Percentiles rank a stretch among this genome's conserved stretches.
Conservation (phyloP, 2,113 vertebrate species). For the Siniperca knerii region DNA sequence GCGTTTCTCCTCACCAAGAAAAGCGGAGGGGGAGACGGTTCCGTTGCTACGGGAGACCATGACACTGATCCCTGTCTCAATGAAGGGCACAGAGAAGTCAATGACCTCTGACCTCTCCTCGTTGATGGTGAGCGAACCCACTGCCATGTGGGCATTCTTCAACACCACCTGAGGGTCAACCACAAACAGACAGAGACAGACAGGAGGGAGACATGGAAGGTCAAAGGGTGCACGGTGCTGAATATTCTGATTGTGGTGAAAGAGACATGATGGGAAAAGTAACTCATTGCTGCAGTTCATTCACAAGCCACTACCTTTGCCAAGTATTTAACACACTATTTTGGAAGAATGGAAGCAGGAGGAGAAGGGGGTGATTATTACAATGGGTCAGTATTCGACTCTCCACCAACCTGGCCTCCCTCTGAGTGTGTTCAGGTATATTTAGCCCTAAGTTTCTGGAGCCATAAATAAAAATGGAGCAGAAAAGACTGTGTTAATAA, state of each 20-base stretch:
- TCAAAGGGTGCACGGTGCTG: conserved; percentile 2
- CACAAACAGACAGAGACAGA: conserved; percentile 17
- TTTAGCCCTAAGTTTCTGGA: conserved; percentile 68
- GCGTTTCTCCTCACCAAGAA: conserved; percentile 88
- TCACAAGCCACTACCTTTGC: neutral
- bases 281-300: conserved; percentile 1
- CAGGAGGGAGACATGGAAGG: conserved; percentile 20
- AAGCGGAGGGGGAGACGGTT: conserved; percentile 98
- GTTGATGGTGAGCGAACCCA: conserved; percentile 98
- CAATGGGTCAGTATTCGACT: conserved; percentile 11
- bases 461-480: conserved; percentile 66
- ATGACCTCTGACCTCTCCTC: conserved; percentile 98
- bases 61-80: conserved; percentile 98
- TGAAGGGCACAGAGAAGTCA: conserved; percentile 99
- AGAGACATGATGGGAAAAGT: neutral
- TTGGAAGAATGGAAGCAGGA: neutral
- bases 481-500: conserved; percentile 67
- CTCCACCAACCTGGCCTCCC: conserved; percentile 3
- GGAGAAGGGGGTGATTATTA: conserved; percentile 11
- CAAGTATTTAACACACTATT: neutral
- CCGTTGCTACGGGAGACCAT: conserved; percentile 99
- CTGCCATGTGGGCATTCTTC: conserved; percentile 98
- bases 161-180: conserved; percentile 89
- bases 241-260: neutral
- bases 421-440: conserved; percentile 69